A percentile compares a stretch with the other conserved stretches of the same genome.
Conservation (phyloP, 2,888 invertebrate species). For the Muscina levida region DNA sequence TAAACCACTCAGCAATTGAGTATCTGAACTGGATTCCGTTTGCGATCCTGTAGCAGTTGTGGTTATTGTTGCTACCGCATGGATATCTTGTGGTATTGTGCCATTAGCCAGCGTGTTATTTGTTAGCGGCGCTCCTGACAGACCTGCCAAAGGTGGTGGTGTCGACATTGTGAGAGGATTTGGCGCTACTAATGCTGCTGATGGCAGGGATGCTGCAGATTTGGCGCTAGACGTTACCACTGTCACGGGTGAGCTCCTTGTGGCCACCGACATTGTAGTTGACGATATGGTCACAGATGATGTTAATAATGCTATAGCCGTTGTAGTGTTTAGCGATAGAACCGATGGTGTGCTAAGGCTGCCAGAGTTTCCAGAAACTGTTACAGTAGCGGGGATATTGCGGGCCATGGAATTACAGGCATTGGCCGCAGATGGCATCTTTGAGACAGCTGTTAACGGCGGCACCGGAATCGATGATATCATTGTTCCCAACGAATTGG, state of each 20-base stretch:
- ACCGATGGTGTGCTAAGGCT: slow-evolving; percentile 43
- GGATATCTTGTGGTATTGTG: neutral
- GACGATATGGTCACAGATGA: slow-evolving; percentile 11
- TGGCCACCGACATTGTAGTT: neutral
- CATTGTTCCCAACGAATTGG: slow-evolving; percentile 47
- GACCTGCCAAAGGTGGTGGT: slow-evolving; percentile 75
- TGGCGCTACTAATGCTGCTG: slow-evolving; percentile 28
- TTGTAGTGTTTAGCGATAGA: slow-evolving; percentile 44
- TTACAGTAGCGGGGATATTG: slow-evolving; percentile 42
- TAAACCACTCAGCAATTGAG: slow-evolving; percentile 79
- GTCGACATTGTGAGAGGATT: slow-evolving; percentile 59
- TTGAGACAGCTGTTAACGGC: slow-evolving; percentile 76
- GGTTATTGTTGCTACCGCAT: slow-evolving; percentile 14
- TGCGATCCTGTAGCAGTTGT: slow-evolving; percentile 11
- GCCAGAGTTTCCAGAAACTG: slow-evolving; percentile 35
- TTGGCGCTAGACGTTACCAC: neutral
- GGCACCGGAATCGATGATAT: slow-evolving; percentile 72
- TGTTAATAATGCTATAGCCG: neutral
- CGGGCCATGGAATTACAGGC: slow-evolving; percentile 38
- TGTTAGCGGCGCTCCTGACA: slow-evolving; percentile 59
- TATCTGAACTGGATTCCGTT: slow-evolving; percentile 68
- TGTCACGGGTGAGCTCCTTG: too few species aligned
- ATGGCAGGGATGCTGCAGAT: neutral
- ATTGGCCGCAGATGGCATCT: slow-evolving; percentile 65
- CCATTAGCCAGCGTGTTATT: neutral